A percentile compares a stretch with the other conserved stretches of the same genome.
phyloP scores from a whole-genome alignment of 2,113 vertebrate genomes.

The Platichthys stellatus region DNA sequence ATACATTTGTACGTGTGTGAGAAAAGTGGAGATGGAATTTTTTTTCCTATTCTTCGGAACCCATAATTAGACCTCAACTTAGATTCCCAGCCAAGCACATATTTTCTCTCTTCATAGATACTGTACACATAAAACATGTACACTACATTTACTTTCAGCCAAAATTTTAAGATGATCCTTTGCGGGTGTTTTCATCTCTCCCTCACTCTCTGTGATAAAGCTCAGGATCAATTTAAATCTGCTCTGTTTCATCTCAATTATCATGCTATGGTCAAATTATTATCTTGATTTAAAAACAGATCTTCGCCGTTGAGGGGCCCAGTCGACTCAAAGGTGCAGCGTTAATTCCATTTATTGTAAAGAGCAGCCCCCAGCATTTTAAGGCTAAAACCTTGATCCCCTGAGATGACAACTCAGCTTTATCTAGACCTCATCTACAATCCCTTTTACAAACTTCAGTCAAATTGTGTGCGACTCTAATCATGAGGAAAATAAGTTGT shows the following conservation, averaged over 20 bases:
- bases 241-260: conserved; percentile 57
- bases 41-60: conserved; percentile 75
- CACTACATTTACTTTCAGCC: conserved; percentile 36
- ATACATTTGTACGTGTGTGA: conserved; percentile 36
- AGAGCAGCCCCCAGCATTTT: conserved; percentile 30
- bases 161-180: conserved; percentile 42
- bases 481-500: neutral
- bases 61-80: conserved; percentile 77
- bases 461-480: neutral
- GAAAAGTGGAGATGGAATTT: conserved; percentile 7
- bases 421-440: conserved; percentile 14
- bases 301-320: conserved; percentile 26
- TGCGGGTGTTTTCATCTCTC: conserved; percentile 57
- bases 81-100: conserved; percentile 76
- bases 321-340: conserved; percentile 30
- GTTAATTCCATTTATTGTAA: conserved; percentile 44
- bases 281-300: conserved; percentile 58
- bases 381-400: conserved; percentile 40
- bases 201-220: conserved; percentile 49
- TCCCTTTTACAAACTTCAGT: conserved; percentile 19
- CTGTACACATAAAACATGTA: conserved; percentile 13
- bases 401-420: conserved; percentile 18
- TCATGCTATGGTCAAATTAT: conserved; percentile 57
- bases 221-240: conserved; percentile 55
- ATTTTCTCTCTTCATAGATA: conserved; percentile 39